Evolutionary conservation across 2,888 invertebrate species (phyloP).

Genomic region (Kryphioiulus occultus): DNA sequence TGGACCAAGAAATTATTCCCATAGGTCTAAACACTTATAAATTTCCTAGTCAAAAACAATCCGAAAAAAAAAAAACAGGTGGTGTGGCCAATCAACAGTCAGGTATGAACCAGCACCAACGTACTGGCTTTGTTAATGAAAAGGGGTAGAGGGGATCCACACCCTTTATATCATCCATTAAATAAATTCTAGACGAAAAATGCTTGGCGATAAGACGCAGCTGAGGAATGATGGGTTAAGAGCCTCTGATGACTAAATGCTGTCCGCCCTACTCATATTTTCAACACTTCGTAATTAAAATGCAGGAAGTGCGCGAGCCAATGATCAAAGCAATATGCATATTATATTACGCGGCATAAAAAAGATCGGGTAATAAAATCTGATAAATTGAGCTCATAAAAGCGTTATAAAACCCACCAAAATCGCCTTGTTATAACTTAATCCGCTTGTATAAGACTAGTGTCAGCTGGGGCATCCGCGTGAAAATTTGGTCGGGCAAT

Average conservation of each 20-base stretch:
- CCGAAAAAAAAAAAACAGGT: not conserved
- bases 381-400: conserved; percentile 14
- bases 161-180: conserved; percentile 13
- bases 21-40: not conserved
- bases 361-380: not conserved
- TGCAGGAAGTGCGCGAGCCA: conserved; percentile 4
- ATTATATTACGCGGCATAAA: not conserved
- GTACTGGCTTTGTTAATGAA: not conserved
- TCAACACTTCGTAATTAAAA: conserved; percentile 23
- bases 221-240: conserved; percentile 1
- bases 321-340: conserved; percentile 6
- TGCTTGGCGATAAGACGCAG: not conserved
- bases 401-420: not conserved
- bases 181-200: not conserved
- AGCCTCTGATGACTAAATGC: not conserved
- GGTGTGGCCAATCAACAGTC: not conserved
- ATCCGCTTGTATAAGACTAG: not conserved
- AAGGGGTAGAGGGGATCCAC: conserved; percentile 1
- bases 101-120: not conserved
- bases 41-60: not conserved
- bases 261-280: conserved; percentile 23
- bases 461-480: not conserved
- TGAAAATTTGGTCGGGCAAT: not conserved
- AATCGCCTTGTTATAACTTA: not conserved
- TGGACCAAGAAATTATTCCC: conserved; percentile 13